Percentiles rank a stretch among this genome's conserved stretches.
Conservation (phyloP, 2,888 invertebrate species). For the Metalampra italica region DNA sequence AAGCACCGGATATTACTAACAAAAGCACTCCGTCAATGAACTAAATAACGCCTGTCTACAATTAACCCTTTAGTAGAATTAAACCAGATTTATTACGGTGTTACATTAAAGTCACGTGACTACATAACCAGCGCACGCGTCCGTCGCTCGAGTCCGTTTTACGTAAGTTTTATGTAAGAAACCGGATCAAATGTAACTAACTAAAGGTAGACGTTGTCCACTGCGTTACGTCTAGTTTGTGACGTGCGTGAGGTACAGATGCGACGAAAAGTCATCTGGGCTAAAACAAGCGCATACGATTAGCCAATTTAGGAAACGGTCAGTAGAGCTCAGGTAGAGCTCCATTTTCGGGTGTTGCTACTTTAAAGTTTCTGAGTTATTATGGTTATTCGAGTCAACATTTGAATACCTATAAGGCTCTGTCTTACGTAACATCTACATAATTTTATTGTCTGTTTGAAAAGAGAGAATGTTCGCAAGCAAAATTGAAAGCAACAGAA, state of each 20-base stretch:
- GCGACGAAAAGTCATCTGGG: background rate
- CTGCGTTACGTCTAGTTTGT: background rate
- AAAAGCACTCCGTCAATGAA: background rate
- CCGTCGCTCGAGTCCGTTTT: conserved; percentile 23
- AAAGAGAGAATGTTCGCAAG: too few relatives aligned
- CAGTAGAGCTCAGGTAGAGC: background rate
- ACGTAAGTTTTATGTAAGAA: conserved; percentile 66
- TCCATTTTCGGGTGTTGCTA: background rate
- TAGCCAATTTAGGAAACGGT: background rate
- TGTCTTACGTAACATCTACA: background rate
- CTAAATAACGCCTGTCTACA: background rate
- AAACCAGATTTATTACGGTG: background rate
- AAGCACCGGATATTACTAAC: background rate
- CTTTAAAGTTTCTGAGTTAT: background rate
- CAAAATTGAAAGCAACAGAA: too few relatives aligned
- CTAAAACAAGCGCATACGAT: background rate
- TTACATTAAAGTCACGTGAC: background rate
- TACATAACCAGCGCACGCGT: background rate
- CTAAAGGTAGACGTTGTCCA: background rate
- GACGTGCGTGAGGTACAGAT: conserved; percentile 4
- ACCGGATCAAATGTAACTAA: conserved; percentile 52
- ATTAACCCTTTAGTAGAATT: background rate
- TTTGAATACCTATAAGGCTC: background rate
- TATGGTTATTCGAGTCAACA: background rate
- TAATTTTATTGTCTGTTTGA: too few relatives aligned